These are phyloP conservation scores for Babylonia areolata DNA, from an alignment of 1,140 invertebrate species.

Conservation along the genomic window DNA sequence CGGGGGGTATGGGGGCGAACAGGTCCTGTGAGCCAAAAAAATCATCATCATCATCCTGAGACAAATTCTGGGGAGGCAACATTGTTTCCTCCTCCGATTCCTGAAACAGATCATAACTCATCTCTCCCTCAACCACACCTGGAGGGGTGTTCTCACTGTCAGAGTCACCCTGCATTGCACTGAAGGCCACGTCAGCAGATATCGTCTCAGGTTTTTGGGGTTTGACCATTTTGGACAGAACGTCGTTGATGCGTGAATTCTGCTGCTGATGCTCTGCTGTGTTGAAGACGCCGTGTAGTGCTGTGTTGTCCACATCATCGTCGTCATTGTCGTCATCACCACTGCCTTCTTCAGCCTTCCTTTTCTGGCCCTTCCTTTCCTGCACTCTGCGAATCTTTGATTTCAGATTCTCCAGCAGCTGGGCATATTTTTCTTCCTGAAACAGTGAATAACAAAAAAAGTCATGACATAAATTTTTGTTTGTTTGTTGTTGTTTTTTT, in stretches of 20 bases:
- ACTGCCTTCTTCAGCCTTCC: neutral
- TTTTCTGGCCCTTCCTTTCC: neutral
- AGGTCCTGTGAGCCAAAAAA: neutral
- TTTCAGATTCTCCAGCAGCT: neutral
- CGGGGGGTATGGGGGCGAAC: neutral
- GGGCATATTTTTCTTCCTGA: neutral
- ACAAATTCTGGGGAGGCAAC: neutral
- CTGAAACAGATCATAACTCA: neutral
- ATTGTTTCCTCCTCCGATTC: neutral
- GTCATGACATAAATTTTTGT: neutral
- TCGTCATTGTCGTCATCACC: neutral
- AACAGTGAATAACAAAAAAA: neutral
- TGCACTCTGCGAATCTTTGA: neutral
- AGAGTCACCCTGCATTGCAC: neutral
- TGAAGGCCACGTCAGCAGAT: neutral
- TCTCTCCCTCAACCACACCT: neutral
- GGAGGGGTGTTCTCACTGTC: conserved; percentile 17
- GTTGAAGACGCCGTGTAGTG: conserved; percentile 3
- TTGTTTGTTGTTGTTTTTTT: too few species aligned
- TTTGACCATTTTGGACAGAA: neutral
- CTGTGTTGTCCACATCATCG: neutral
- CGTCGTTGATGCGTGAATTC: neutral
- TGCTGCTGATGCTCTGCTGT: neutral
- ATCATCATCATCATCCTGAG: conserved; percentile 2
- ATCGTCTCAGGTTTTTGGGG: neutral